A percentile compares a stretch with the other conserved stretches of the same genome.
Evolutionary conservation across 2,888 invertebrate species (phyloP).

Genomic region (Halictus quadricinctus): DNA sequence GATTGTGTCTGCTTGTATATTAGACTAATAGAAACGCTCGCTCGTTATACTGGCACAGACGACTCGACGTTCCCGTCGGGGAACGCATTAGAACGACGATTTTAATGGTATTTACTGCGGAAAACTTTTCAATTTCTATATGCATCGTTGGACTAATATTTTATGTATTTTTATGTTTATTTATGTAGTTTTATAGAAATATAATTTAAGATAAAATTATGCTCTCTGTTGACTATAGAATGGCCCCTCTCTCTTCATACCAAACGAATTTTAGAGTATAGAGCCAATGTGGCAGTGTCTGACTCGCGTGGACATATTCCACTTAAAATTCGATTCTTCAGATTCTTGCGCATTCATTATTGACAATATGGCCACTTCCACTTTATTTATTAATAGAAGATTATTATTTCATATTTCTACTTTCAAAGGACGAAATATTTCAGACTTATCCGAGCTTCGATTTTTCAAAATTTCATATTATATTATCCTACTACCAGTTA

Average conservation of each 20-base stretch:
- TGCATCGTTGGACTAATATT: background rate
- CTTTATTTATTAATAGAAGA: background rate
- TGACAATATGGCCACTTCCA: background rate
- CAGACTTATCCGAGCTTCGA: background rate
- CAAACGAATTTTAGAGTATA: background rate
- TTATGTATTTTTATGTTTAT: background rate
- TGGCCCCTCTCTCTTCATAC: background rate
- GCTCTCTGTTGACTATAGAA: background rate
- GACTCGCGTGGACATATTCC: background rate
- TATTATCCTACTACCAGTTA: background rate
- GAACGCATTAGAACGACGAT: background rate
- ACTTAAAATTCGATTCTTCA: background rate
- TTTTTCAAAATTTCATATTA: background rate
- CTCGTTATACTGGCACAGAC: background rate
- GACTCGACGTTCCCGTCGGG: background rate
- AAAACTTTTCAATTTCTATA: background rate
- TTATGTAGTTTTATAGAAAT: background rate
- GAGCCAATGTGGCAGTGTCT: background rate
- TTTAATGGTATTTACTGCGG: background rate
- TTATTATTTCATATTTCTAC: background rate
- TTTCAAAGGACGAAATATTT: background rate
- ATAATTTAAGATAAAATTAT: background rate
- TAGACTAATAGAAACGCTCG: background rate
- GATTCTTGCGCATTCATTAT: background rate
- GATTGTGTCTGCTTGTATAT: slow-evolving; percentile 1